These are phyloP conservation scores for Plemyria rubiginata DNA, from an alignment of 2,888 invertebrate species.

Conservation along the genomic window DNA sequence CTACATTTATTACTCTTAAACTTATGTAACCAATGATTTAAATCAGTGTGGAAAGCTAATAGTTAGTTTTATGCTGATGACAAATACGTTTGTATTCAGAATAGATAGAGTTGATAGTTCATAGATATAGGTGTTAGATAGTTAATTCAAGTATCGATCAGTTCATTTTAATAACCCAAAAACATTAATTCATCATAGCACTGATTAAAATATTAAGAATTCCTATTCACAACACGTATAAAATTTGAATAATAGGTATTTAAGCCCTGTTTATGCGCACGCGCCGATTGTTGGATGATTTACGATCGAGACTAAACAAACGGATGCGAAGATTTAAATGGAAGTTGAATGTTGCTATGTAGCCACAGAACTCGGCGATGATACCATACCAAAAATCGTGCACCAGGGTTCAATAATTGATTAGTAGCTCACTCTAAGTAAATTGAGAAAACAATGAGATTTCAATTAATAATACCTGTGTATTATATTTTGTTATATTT, in stretches of 20 bases:
- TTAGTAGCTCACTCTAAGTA: neutral
- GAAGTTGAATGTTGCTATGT: constrained; percentile 19
- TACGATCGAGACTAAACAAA: constrained; percentile 31
- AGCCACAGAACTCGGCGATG: neutral
- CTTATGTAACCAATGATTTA: constrained; percentile 9
- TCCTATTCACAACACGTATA: constrained; percentile 37
- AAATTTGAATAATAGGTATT: constrained; percentile 42
- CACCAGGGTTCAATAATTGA: neutral
- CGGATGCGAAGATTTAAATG: constrained; percentile 27
- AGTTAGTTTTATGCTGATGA: neutral
- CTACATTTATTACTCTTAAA: constrained; percentile 51
- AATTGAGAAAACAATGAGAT: too few relatives aligned
- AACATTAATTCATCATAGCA: constrained; percentile 24
- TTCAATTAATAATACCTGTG: too few relatives aligned
- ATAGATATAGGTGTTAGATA: neutral
- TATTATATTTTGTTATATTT: too few relatives aligned
- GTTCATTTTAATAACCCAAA: constrained; percentile 6
- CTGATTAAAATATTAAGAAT: constrained; percentile 30
- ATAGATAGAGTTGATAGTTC: too few relatives aligned
- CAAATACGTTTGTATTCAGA: neutral
- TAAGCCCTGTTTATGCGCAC: constrained; percentile 38
- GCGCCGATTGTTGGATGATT: constrained; percentile 41
- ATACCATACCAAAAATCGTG: neutral
- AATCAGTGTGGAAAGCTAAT: constrained; percentile 41
- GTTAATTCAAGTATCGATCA: neutral